Conservation (phyloP, 2,888 invertebrate species). For the Aphidoletes aphidimyza region DNA sequence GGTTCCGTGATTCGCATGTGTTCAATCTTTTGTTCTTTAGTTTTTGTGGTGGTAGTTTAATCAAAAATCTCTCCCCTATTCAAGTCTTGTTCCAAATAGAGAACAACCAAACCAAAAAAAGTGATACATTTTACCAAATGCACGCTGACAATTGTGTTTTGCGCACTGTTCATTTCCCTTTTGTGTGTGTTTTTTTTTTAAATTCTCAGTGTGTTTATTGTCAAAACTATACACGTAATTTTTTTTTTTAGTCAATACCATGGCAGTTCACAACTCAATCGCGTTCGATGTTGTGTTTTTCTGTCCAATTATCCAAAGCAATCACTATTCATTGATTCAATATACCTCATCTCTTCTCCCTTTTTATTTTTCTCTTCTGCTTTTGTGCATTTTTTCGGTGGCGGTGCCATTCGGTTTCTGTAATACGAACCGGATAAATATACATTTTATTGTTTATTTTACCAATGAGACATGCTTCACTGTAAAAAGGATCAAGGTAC, state of each 20-base stretch:
- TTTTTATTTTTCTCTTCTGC: background rate
- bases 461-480: background rate
- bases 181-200: too few species aligned
- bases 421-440: constrained; percentile 11
- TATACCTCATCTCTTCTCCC: too few species aligned
- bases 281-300: background rate
- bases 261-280: too few species aligned
- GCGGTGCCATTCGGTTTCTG: background rate
- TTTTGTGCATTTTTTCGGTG: too few species aligned
- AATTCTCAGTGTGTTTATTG: background rate
- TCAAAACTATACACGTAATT: background rate
- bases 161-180: background rate
- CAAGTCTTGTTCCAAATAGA: background rate
- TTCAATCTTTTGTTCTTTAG: background rate
- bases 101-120: background rate
- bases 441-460: background rate
- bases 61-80: constrained; percentile 1
- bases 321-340: background rate
- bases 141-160: constrained; percentile 23
- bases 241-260: background rate
- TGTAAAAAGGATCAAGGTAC: background rate
- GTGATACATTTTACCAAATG: constrained; percentile 5
- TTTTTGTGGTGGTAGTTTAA: background rate
- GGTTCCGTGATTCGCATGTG: background rate
- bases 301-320: background rate